Conservation (phyloP, 1,140 invertebrate genomes). For the Drosophila virilis region DNA sequence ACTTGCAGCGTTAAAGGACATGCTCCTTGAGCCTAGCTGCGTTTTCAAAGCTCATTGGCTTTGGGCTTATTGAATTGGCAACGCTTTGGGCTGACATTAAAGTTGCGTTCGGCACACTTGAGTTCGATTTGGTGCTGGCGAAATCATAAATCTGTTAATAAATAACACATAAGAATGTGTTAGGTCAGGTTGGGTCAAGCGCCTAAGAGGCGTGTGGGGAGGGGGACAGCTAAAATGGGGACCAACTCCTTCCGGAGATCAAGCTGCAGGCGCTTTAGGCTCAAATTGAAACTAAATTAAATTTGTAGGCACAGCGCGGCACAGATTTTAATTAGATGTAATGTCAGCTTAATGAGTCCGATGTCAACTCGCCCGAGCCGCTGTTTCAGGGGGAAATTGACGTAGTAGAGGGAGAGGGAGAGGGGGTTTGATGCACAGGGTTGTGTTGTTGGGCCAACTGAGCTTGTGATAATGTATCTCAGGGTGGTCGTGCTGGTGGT, state of each 20-base stretch:
- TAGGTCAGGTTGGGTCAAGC: not conserved
- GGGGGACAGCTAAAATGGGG: too few species aligned
- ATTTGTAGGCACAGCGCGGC: conserved; percentile 35
- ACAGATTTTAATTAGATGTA: conserved; percentile 74
- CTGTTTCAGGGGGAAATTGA: not conserved
- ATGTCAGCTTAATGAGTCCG: conserved; percentile 66
- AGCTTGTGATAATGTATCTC: not conserved
- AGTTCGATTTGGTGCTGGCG: conserved; percentile 14
- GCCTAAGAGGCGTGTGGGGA: not conserved
- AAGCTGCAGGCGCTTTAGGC: too few species aligned
- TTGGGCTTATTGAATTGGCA: conserved; percentile 46
- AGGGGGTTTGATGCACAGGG: conserved; percentile 12
- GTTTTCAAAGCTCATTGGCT: conserved; percentile 29
- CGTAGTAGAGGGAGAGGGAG: too few species aligned
- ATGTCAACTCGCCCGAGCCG: conserved; percentile 35
- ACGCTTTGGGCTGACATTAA: conserved; percentile 12
- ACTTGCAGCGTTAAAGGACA: too few species aligned
- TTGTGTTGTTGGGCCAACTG: conserved; percentile 16
- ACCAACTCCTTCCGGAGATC: too few species aligned
- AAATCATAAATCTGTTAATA: conserved; percentile 38
- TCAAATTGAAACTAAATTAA: too few species aligned
- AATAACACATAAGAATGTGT: conserved; percentile 40
- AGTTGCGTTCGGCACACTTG: not conserved
- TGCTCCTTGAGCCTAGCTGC: not conserved
- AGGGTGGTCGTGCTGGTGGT: not conserved